Evolutionary conservation across 2,888 invertebrate species (phyloP), one percentile per base, ranked within the genome.

Genomic region (Microctonus hyperodae): DNA sequence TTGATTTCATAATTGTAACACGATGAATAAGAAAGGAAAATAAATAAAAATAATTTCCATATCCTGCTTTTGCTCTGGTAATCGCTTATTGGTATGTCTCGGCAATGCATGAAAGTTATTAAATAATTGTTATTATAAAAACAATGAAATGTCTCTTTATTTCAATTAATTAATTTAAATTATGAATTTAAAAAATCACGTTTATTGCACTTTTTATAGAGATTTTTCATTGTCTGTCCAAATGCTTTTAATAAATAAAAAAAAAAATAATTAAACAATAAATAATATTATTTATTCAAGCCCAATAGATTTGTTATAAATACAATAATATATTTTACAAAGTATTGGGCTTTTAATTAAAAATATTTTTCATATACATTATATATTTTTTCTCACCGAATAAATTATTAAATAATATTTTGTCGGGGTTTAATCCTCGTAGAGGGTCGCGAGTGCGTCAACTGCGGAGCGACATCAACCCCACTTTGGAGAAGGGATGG

Each of bases 391-490:
- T 2, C 16, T n/a, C 9, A 9, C 16, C 5, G 25, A 33, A 23
- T 31, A 31, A 28, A 25, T 28, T 28, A 33, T 13, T 31, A 33
- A 28, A 60, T 44, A 57, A 56, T 60, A 51, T 40, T 55, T 63
- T 60, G 44, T 62, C 61, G 67, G 70, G 67, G 56, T 69, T 64
- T 44, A 64, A 68, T 60, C 57, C 68, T 66, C 65, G 62, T 69
- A 84, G 83, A 83, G 76, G 83, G 84, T 73, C 83, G 83, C 68
- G 83, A 83, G 71, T 99, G 99, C 88, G 98, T 98, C 75, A 99
- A 99, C 88, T 99, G 99, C 86, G 98, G 98, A 58, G 97, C 98
- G 68, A 97, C 97, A 73, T 96, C 96, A 81, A 99, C 99, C 74
- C 98, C 99, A 9, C 89, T 99, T 58, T 94, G 97, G 97, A 90